Conservation (phyloP, 2,888 invertebrate species). For the Panopea generosa region DNA sequence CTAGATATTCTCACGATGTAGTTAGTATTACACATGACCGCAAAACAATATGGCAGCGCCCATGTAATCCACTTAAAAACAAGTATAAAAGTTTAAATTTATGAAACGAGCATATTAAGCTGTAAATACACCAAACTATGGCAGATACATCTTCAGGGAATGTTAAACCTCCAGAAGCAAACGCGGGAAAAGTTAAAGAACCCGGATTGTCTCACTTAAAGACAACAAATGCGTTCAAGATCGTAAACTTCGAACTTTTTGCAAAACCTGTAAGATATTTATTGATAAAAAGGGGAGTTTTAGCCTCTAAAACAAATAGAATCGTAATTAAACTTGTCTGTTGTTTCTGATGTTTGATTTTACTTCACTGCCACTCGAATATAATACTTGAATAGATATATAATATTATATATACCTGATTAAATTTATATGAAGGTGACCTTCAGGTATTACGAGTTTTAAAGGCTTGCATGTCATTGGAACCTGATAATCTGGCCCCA, state of each 20-base stretch:
- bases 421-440: no score
- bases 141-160: not conserved
- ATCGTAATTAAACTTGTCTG: not conserved
- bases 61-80: no score
- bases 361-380: not conserved
- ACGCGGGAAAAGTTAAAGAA: slow-evolving; percentile 14
- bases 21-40: no score
- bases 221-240: slow-evolving; percentile 87
- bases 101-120: not conserved
- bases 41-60: no score
- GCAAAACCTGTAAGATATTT: slow-evolving; percentile 92
- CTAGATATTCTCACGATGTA: no score
- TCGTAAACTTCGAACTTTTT: slow-evolving; percentile 95
- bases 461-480: no score
- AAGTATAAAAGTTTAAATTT: no score
- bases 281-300: not conserved
- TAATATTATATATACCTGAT: no score
- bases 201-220: slow-evolving; percentile 38
- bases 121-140: not conserved
- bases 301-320: not conserved
- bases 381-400: no score
- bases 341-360: not conserved
- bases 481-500: no score
- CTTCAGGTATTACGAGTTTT: no score
- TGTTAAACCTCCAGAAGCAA: not conserved